A percentile compares a stretch with the other conserved stretches of the same genome.
Conservation (phyloP, 2,888 invertebrate species). For the Hylaea fasciaria region DNA sequence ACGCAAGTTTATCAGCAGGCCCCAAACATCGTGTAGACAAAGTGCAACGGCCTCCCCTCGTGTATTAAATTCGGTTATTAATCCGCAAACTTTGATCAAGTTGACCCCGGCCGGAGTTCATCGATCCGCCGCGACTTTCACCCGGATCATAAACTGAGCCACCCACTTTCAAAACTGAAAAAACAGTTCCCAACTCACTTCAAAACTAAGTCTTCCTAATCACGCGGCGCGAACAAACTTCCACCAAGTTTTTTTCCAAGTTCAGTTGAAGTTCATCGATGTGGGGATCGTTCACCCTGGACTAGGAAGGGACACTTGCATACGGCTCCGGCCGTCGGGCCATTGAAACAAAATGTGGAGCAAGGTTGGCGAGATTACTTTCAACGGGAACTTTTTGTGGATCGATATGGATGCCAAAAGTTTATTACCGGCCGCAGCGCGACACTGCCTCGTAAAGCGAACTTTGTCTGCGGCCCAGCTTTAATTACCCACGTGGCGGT, state of each 20-base stretch:
- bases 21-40: conserved; percentile 48
- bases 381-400: conserved; percentile 78
- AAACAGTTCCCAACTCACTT: conserved; percentile 82
- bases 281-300: conserved; percentile 82
- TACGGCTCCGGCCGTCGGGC: conserved; percentile 71
- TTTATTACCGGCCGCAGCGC: conserved; percentile 70
- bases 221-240: conserved; percentile 82
- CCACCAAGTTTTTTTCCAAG: conserved; percentile 81
- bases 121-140: conserved; percentile 83
- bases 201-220: conserved; percentile 85
- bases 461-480: conserved; percentile 48
- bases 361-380: conserved; percentile 83
- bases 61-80: conserved; percentile 82
- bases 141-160: conserved; percentile 84
- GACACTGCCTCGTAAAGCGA: conserved; percentile 64
- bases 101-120: conserved; percentile 79
- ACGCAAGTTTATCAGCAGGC: conserved; percentile 19
- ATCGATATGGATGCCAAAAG: conserved; percentile 81
- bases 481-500: conserved; percentile 37
- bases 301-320: conserved; percentile 79
- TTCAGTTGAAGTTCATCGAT: conserved; percentile 83
- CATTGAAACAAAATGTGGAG: conserved; percentile 82
- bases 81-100: conserved; percentile 80
- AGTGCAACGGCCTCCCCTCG: conserved; percentile 68
- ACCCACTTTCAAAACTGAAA: conserved; percentile 84